Evolutionary conservation across 2,888 invertebrate genomes (phyloP), one percentile per base, ranked within the genome.

Genomic region (Morpho achilles): DNA sequence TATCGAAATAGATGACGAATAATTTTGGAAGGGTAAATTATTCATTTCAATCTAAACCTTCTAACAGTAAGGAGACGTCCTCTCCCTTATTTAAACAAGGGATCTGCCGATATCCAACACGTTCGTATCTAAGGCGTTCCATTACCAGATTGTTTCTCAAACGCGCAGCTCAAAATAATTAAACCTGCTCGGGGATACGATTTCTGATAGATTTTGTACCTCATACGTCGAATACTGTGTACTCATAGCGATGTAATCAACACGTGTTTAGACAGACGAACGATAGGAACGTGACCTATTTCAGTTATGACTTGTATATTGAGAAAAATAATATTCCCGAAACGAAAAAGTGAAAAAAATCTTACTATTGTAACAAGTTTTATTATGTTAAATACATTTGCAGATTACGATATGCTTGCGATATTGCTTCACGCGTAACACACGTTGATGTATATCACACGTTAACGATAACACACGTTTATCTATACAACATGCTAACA

Each of bases 71-170:
- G 44, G 39, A 52, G 45, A 52, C 32, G 32, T 45, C 45, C 52
- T 44, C 39, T 52, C 45, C 52, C 44, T 52, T 52, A 45, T 23
- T 52, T 48, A 53, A 58, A 53, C 45, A 49, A 55, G 46, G 45
- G 50, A 48, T 48, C 46, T 55, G 49, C 49, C 52, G 49, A 59
- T 56, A 56, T 56, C 56, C 55, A 43, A 64, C 56, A 53, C 23
- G 51, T 60, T 58, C 51, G 41, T 48, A 62, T 60, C 32, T 59
- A 51, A 54, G 61, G 59, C 57, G 54, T 61, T 63, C 62, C 64
- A 64, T 62, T 62, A 64, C 61, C 58, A 62, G 64, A 64, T 67
- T 67, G 67, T 67, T 68, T 61, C 67, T 50, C 60, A 62, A 63
- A 59, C 67, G 63, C 56, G 45, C 50, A 59, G 59, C 63, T 64